These are phyloP conservation scores for Philypnodon macrostomus DNA, from an alignment of 2,797 vertebrate genomes.

Conservation along the genomic window DNA sequence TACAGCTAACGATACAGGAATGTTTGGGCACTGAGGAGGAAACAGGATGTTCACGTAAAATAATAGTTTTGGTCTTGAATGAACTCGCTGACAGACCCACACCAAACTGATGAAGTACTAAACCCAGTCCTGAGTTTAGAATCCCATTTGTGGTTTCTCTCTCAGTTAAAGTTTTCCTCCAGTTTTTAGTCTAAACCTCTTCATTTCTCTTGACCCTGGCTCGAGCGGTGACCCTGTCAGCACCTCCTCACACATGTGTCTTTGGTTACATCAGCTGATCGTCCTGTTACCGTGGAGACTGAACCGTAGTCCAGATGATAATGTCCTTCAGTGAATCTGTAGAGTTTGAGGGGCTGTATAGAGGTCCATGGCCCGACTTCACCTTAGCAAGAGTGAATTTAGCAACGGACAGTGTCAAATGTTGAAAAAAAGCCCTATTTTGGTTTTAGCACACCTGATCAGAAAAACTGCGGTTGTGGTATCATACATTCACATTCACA, in stretches of 20 bases:
- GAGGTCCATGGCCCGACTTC: too few species aligned
- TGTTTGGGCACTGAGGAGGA: constrained; percentile 5
- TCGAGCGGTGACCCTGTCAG: background rate
- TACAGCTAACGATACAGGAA: constrained; percentile 14
- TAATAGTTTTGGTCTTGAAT: background rate
- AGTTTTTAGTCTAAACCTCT: background rate
- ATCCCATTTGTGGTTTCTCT: background rate
- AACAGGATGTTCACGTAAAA: background rate
- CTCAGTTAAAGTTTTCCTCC: background rate
- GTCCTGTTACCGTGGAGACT: background rate
- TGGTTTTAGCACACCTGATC: too few species aligned
- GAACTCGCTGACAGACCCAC: background rate
- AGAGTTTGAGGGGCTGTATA: background rate
- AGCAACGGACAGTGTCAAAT: too few species aligned
- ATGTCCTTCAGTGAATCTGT: background rate
- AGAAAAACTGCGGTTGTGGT: too few species aligned
- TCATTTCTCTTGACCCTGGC: background rate
- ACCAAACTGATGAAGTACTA: constrained; percentile 6
- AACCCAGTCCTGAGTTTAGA: constrained; percentile 1
- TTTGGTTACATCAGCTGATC: constrained; percentile 5
- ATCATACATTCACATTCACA: too few species aligned
- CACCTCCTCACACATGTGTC: background rate
- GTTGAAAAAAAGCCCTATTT: too few species aligned
- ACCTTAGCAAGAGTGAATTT: too few species aligned
- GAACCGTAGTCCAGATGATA: background rate